Base-by-base conservation (phyloP, 2,888 invertebrate species). In the Euzophera pinguis region DNA sequence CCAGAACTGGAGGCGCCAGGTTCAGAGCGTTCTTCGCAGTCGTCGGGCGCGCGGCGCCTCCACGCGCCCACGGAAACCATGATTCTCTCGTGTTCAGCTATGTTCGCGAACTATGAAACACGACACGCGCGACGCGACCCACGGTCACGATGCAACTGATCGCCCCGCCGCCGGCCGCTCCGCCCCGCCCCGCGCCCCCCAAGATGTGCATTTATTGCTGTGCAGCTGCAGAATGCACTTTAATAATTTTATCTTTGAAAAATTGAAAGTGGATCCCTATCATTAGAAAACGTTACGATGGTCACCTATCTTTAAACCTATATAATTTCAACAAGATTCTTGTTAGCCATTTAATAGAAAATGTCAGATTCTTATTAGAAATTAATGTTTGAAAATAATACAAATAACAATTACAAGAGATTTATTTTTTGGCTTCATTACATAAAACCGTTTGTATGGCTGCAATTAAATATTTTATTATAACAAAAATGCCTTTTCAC, bases 1-100 rank as follows among this genome's bases (percentile, higher is more conserved):
- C 90, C 83, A 52, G 93, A 92, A 78, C 93, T 85, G 71, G 86
- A 85, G 56, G 89, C 84, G 61, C 90, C 89, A 6, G 86, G 85
- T 41, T 89, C 89, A 55, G 86, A 88, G 62, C 87, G 85, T 55
- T 89, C 86, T 61, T 89, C 87, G 75, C 87, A 85, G 60, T 87
- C 85, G 71, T 87, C 88, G 75, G 84, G 75, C 65, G 84, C 78
- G 67, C 85, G 85, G 67, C 86, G 88, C 76, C 87, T 80, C 88
- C 90, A 90, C 73, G 81, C 69, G 73, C 84, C 81, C 73, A 88
- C 76, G 70, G 89, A 88, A 69, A 88, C 89, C 89, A 90, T 90
- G 67, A 65, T 73, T 62, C 58, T 63, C 62, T 75, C 70, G 76
- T 63, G 66, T 48, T 70, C 69, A 69, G 68, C 71, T 71, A 76